phyloP scores from a whole-genome alignment of 1,140 invertebrate genomes.

The Whitmania pigra region DNA sequence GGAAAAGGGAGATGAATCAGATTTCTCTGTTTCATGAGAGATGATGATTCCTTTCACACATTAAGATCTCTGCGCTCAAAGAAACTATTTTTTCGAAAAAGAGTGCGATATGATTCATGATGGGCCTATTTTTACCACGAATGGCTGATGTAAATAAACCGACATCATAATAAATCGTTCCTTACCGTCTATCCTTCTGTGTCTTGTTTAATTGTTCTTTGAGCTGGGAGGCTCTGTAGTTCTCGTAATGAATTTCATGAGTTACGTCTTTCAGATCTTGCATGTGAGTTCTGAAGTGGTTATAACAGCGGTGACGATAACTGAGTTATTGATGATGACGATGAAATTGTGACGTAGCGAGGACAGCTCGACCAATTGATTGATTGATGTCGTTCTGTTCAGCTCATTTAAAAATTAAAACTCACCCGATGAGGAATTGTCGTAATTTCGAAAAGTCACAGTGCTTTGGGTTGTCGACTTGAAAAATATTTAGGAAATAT shows the following conservation, averaged over 20 bases:
- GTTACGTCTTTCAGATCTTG: constrained; percentile 43
- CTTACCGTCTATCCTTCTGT: background rate
- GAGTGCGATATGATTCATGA: too few species aligned
- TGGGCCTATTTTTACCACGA: too few species aligned
- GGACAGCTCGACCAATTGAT: too few species aligned
- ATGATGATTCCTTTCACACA: too few species aligned
- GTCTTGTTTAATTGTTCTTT: constrained; percentile 29
- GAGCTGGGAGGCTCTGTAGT: constrained; percentile 37
- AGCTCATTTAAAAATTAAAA: background rate
- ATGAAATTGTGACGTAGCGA: too few species aligned
- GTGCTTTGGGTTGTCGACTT: constrained; percentile 41
- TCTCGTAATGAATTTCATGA: constrained; percentile 40
- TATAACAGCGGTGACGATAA: background rate
- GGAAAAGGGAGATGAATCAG: too few species aligned
- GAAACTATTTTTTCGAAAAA: too few species aligned
- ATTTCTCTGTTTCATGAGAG: too few species aligned
- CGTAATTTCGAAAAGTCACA: constrained; percentile 40
- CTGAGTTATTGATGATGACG: too few species aligned
- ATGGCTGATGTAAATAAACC: constrained; percentile 1
- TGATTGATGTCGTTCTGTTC: too few species aligned
- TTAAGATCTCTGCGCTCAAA: too few species aligned
- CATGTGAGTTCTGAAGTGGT: constrained; percentile 38
- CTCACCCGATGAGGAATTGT: constrained; percentile 40
- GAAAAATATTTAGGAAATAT: constrained; percentile 21
- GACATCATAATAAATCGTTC: too few species aligned